phyloP scores from a whole-genome alignment of 1,140 invertebrate species.

The Pachypeltis micranthus region DNA sequence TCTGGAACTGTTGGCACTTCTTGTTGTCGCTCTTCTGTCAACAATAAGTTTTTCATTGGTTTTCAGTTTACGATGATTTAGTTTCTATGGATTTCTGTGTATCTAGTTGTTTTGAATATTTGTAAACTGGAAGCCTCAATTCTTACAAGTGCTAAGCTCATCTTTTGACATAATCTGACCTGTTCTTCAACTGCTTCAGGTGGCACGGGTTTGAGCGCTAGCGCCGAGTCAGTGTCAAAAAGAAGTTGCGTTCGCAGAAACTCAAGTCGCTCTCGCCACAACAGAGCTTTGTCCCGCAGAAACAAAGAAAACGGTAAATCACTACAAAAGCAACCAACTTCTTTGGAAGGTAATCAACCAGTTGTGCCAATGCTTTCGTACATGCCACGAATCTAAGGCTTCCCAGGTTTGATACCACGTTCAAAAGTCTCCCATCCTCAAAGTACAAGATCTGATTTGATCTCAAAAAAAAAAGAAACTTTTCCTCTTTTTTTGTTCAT shows the following conservation, averaged over 20 bases:
- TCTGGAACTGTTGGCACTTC: too few species aligned
- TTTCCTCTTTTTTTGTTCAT: too few species aligned
- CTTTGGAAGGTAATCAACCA: slow-evolving; percentile 15
- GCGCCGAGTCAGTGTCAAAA: slow-evolving; percentile 54
- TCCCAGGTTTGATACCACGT: background rate
- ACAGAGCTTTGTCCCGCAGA: slow-evolving; percentile 51
- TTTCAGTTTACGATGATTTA: too few species aligned
- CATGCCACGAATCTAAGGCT: slow-evolving; percentile 24
- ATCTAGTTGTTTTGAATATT: too few species aligned
- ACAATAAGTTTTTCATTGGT: too few species aligned
- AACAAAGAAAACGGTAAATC: slow-evolving; percentile 53
- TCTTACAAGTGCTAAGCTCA: too few species aligned
- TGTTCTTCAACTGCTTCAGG: too few species aligned
- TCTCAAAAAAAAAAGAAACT: background rate
- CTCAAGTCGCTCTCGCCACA: slow-evolving; percentile 40
- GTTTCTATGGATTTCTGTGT: too few species aligned
- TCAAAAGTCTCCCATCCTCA: background rate
- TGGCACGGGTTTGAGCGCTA: slow-evolving; percentile 46
- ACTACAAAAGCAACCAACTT: background rate
- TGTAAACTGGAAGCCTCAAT: too few species aligned
- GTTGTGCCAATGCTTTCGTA: slow-evolving; percentile 22
- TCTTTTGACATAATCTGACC: too few species aligned
- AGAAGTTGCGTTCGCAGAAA: slow-evolving; percentile 47
- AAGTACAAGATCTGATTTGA: background rate
- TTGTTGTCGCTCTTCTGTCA: too few species aligned